Evolutionary conservation across 2,888 invertebrate species (phyloP).

Genomic region (Tyria jacobaeae): DNA sequence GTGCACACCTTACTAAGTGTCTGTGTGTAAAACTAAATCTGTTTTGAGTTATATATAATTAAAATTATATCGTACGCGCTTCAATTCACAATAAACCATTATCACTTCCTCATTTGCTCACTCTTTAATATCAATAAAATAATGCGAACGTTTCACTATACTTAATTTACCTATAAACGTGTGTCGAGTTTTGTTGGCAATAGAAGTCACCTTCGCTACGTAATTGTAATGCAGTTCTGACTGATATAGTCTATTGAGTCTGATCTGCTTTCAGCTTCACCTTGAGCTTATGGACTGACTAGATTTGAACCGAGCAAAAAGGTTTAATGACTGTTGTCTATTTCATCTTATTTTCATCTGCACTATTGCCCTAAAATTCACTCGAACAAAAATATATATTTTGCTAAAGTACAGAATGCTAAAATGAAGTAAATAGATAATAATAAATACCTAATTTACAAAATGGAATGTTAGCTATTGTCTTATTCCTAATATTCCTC

Average conservation of each 20-base stretch:
- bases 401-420: too few relatives aligned
- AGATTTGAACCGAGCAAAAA: neutral
- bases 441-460: too few relatives aligned
- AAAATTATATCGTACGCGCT: slow-evolving; percentile 28
- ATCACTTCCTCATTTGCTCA: slow-evolving; percentile 42
- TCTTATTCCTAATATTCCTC: too few relatives aligned
- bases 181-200: neutral
- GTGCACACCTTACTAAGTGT: slow-evolving; percentile 39
- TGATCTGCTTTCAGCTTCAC: neutral
- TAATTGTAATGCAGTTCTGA: neutral
- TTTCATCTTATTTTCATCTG: too few relatives aligned
- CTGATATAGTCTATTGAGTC: neutral
- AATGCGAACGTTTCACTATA: slow-evolving; percentile 38
- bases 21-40: slow-evolving; percentile 28
- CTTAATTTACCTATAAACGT: neutral
- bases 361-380: too few relatives aligned
- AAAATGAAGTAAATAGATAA: too few relatives aligned
- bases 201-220: neutral
- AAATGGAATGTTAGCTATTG: too few relatives aligned
- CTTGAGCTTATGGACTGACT: neutral
- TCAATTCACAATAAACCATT: slow-evolving; percentile 31
- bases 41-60: slow-evolving; percentile 36
- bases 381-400: too few relatives aligned
- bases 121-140: slow-evolving; percentile 29
- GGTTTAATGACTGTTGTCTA: too few relatives aligned